phyloP scores from a whole-genome alignment of 23 tunicate genomes.

The Trididemnum nubilum region DNA sequence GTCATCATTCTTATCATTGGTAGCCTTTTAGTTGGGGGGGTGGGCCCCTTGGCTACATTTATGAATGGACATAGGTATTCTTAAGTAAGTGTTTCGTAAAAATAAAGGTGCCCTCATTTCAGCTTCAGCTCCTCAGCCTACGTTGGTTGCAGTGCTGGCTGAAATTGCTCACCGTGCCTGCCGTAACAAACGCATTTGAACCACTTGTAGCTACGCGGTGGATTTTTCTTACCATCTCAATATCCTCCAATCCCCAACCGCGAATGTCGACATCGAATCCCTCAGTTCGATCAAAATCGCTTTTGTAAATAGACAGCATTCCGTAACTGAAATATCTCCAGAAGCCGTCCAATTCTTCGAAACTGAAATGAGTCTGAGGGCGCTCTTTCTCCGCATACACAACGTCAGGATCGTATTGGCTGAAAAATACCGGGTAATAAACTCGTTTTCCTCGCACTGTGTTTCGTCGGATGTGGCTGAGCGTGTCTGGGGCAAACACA shows the following conservation, averaged over 20 bases:
- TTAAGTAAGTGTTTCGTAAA: too few species aligned
- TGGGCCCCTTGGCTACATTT: too few species aligned
- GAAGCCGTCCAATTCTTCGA: constrained; percentile 77
- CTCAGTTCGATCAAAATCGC: constrained; percentile 61
- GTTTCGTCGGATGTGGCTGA: constrained; percentile 70
- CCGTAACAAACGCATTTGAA: too few species aligned
- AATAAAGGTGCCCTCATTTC: too few species aligned
- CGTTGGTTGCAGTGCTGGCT: too few species aligned
- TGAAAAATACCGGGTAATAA: constrained; percentile 88
- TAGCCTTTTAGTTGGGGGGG: too few species aligned
- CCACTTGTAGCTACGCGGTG: too few species aligned
- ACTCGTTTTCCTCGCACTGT: constrained; percentile 66
- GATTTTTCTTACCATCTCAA: constrained; percentile 60
- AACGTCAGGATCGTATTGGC: constrained; percentile 87
- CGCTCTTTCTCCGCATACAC: constrained; percentile 41
- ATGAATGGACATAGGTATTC: too few species aligned
- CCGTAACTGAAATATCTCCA: constrained; percentile 93
- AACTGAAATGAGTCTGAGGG: constrained; percentile 40
- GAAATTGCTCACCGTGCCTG: too few species aligned
- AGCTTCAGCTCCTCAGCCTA: too few species aligned
- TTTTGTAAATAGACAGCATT: constrained; percentile 86
- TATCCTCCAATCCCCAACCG: constrained; percentile 96
- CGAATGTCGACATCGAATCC: constrained; percentile 67
- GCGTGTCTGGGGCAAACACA: constrained; percentile 61
- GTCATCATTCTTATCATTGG: too few species aligned